These are phyloP conservation scores for Noctua comes DNA, from an alignment of 2,888 invertebrate genomes.

Conservation along the genomic window DNA sequence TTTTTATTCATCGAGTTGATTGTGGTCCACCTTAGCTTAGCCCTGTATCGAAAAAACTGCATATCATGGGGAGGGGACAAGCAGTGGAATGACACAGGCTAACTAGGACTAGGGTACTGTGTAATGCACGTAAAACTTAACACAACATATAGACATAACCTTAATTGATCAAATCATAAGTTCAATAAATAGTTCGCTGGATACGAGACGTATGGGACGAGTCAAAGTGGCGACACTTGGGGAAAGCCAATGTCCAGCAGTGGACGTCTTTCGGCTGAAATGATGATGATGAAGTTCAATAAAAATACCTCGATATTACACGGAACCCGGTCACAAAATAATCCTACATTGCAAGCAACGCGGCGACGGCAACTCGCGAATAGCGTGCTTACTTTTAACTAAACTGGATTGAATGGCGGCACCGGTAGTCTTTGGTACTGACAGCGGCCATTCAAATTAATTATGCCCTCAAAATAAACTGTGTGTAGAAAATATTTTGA, in stretches of 20 bases:
- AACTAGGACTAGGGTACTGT: no score
- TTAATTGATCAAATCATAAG: neutral
- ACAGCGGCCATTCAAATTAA: constrained; percentile 9
- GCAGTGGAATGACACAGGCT: neutral
- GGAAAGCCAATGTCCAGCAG: no score
- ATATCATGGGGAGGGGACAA: neutral
- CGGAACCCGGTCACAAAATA: constrained; percentile 24
- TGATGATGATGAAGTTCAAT: no score
- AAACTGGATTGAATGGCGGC: constrained; percentile 38
- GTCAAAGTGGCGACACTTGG: no score
- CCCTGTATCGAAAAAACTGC: neutral
- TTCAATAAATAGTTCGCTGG: no score
- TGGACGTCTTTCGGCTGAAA: no score
- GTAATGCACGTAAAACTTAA: no score
- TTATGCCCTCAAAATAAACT: neutral
- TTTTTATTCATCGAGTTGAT: neutral
- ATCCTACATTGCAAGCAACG: neutral
- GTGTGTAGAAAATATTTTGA: constrained; percentile 49
- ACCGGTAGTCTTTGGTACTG: neutral
- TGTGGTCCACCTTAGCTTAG: neutral
- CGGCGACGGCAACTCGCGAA: no score
- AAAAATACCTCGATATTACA: neutral
- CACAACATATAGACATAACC: neutral
- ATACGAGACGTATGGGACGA: no score
- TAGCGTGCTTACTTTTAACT: neutral